Conservation (phyloP, 2,113 vertebrate genomes). For the Trochalopteron elliotii region DNA sequence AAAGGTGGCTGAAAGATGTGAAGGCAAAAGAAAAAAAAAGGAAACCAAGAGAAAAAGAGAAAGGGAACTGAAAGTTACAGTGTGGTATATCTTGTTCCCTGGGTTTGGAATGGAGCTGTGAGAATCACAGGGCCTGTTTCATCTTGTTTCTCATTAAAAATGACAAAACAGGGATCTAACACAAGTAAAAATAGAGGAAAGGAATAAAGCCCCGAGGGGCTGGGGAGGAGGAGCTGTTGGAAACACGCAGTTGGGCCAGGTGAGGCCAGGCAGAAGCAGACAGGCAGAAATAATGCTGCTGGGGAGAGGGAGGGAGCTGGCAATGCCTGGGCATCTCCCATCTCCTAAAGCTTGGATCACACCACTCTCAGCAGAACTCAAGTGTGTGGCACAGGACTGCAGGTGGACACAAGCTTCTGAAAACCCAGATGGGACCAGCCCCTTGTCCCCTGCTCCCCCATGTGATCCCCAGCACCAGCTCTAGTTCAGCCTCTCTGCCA, state of each 20-base stretch:
- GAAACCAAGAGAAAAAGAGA: background rate
- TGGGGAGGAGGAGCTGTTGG: background rate
- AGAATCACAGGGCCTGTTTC: background rate
- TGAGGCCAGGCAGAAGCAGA: background rate
- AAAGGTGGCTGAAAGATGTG: background rate
- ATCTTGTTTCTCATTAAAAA: background rate
- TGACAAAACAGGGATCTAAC: background rate
- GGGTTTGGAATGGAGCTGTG: background rate
- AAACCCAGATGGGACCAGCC: background rate
- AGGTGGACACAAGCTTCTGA: background rate
- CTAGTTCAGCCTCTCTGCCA: background rate
- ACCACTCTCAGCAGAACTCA: background rate
- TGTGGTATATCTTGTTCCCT: background rate
- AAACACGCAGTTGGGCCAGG: background rate
- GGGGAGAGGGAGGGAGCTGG: background rate
- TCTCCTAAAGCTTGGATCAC: background rate
- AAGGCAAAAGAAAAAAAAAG: background rate
- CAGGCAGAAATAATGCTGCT: background rate
- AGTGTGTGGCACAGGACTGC: fast-evolving
- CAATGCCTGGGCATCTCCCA: background rate
- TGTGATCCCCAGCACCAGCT: fast-evolving
- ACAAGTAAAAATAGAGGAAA: background rate
- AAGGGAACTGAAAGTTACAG: background rate
- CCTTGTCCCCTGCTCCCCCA: background rate
- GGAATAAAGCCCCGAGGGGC: background rate